Evolutionary conservation across 2,888 invertebrate genomes (phyloP).

Genomic region (Argynnis bischoffii): DNA sequence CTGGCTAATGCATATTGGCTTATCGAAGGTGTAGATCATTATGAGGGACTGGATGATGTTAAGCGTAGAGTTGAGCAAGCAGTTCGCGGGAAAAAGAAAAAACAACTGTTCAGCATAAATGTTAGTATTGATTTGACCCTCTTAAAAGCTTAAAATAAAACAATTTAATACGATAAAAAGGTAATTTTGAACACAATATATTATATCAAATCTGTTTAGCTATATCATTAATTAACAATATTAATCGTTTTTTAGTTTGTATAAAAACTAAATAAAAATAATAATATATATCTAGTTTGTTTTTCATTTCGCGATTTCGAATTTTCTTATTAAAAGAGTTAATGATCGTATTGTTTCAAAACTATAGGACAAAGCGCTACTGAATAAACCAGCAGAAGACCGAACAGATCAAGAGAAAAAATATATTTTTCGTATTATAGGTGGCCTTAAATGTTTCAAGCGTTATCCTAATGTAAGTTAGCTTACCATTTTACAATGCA

Average conservation of each 20-base stretch:
- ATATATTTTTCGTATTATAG: slow-evolving; percentile 81
- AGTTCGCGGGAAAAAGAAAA: slow-evolving; percentile 75
- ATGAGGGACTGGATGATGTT: slow-evolving; percentile 77
- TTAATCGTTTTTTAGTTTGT: too few relatives aligned
- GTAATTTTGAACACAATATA: too few relatives aligned
- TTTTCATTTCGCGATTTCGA: not conserved
- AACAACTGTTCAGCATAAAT: slow-evolving; percentile 72
- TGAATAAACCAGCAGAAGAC: slow-evolving; percentile 78
- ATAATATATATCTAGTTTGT: too few relatives aligned
- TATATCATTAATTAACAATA: too few relatives aligned
- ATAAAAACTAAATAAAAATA: too few relatives aligned
- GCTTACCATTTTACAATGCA: not conserved
- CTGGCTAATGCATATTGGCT: slow-evolving; percentile 83
- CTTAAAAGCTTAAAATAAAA: too few relatives aligned
- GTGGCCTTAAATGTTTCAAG: slow-evolving; percentile 84
- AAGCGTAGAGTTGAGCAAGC: slow-evolving; percentile 80
- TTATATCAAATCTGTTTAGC: too few relatives aligned
- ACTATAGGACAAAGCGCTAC: slow-evolving; percentile 82
- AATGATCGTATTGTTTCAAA: slow-evolving; percentile 17
- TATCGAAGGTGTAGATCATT: slow-evolving; percentile 73
- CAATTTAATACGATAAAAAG: too few relatives aligned
- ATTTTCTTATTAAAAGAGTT: not conserved
- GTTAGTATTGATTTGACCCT: slow-evolving; percentile 51
- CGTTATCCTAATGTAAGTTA: slow-evolving; percentile 81
- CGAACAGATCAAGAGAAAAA: slow-evolving; percentile 84